Evolutionary conservation across 2,797 vertebrate genomes (phyloP), one percentile per base, ranked within the genome.

Genomic region (Oryzias dopingdopingensis): DNA sequence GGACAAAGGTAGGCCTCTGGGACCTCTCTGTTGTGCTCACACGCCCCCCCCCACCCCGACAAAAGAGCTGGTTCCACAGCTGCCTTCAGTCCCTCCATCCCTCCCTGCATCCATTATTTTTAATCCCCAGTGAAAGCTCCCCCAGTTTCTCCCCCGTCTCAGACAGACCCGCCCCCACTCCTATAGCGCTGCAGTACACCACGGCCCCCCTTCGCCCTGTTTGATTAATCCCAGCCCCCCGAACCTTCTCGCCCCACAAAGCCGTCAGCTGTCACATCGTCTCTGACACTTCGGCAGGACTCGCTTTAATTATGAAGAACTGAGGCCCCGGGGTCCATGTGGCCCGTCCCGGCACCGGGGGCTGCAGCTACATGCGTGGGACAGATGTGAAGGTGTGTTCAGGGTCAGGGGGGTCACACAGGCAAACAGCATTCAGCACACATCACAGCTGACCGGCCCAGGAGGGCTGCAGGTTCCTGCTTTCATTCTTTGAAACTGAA

Each of bases 91-190:
- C 77, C 78, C 74, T 44, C 23, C 63, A 51, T 50, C 68, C 65
- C 60, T 51, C 72, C 75, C 67, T 42, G 4, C 44, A 72, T 68
- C 85, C 79, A 90, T 89, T 90, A 89, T 85, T 84, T 81, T 75
- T 90, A 91, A 92, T 91, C 88, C 86, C 69, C 72, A 76, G 74
- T 90, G 89, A 91, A 92, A 89, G 83, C 85, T 67, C 70, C 49
- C 64, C 24, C 47, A 44, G 48, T 54, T 51, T 20, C 62, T 51
- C 57, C 67, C 53, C 26, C 50, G 57, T 56, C 63, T 62, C 65
- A 60, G 54, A 59, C 71, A 52, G 60, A 42, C 54, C 24, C 0
- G 24, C 49, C 52, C 54, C n/a, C 26, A 5, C 47, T 58, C 56
- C 29, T 24, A 45, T 43, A 26, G 46, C 48, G 42, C 49, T 52